phyloP scores from a whole-genome alignment of 2,113 vertebrate species.

The Pungitius pungitius region DNA sequence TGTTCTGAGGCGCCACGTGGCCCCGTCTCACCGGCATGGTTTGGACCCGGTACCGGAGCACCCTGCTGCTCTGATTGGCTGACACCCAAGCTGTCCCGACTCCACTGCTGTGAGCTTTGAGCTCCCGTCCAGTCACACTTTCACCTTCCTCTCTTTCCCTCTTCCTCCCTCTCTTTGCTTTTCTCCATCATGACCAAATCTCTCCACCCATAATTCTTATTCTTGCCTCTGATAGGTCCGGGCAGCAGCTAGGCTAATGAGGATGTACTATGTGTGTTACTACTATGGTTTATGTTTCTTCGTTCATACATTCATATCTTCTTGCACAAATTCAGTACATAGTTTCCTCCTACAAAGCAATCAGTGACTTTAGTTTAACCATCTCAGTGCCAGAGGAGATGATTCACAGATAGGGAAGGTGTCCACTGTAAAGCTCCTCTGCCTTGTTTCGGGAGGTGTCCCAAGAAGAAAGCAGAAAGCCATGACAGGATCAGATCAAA shows the following conservation, averaged over 20 bases:
- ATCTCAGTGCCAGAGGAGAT: not conserved
- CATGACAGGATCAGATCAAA: not conserved
- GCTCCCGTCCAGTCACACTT: not conserved
- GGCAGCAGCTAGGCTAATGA: not conserved
- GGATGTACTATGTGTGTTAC: not conserved
- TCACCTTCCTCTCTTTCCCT: not conserved
- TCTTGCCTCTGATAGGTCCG: conserved; percentile 5
- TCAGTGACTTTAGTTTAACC: not conserved
- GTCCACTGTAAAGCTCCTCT: not conserved
- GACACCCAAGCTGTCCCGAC: not conserved
- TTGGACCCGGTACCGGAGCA: not conserved
- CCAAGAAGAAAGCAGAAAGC: not conserved
- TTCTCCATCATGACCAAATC: not conserved
- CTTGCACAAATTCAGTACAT: not conserved
- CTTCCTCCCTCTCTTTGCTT: not conserved
- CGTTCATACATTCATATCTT: not conserved
- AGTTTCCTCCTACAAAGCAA: not conserved
- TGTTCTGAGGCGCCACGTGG: conserved; percentile 91
- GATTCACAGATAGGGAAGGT: not conserved
- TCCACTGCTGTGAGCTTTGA: too few species aligned
- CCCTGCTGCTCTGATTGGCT: not conserved
- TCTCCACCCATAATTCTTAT: not conserved
- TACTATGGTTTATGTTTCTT: not conserved
- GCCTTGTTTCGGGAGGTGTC: not conserved
- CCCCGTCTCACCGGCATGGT: conserved; percentile 90